Evolutionary conservation across 1,140 invertebrate genomes (phyloP).

Genomic region (Nebria ingens): DNA sequence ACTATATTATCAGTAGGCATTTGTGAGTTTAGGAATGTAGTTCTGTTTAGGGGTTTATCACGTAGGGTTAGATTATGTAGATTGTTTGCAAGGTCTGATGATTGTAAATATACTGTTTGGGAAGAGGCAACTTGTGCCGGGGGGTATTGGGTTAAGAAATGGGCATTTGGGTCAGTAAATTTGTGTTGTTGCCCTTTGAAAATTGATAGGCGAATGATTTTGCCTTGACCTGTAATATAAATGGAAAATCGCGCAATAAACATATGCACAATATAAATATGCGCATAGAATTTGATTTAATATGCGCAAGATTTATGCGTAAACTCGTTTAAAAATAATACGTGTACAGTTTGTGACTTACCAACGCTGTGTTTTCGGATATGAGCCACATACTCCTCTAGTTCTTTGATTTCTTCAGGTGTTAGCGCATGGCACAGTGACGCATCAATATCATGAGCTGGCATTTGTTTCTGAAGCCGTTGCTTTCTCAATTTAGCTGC

Average conservation of each 20-base stretch:
- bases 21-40: neutral
- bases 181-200: neutral
- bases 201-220: neutral
- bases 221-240: conserved; percentile 1
- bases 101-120: neutral
- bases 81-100: neutral
- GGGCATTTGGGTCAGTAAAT: neutral
- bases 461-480: conserved; percentile 68
- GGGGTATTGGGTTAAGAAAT: neutral
- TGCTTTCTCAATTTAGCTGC: conserved; percentile 62
- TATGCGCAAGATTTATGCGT: too few species aligned
- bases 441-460: conserved; percentile 65
- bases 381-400: conserved; percentile 52
- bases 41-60: neutral
- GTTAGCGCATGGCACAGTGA: conserved; percentile 47
- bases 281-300: too few species aligned
- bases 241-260: too few species aligned
- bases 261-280: too few species aligned
- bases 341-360: too few species aligned
- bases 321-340: too few species aligned
- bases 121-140: neutral
- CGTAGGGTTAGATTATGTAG: neutral
- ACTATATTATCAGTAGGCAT: neutral
- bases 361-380: conserved; percentile 52
- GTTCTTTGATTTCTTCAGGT: conserved; percentile 46